Evolutionary conservation across 2,113 vertebrate species (phyloP), one percentile per base, ranked within the genome.

Genomic region (Laterallus jamaicensis): DNA sequence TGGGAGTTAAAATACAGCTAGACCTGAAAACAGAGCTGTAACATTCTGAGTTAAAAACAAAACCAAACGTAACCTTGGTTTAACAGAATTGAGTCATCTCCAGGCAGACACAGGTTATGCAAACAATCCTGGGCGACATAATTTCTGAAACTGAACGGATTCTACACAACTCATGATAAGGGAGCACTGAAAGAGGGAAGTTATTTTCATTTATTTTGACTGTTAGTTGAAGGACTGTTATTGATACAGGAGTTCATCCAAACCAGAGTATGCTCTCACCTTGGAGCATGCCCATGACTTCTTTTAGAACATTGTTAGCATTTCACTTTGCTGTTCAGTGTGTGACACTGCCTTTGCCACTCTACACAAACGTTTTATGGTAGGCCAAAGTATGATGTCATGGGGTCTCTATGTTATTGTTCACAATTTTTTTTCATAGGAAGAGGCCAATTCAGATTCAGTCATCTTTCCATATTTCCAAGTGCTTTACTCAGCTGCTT

Each of bases 1-100:
- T 88, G 74, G 92, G 90, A 95, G 92, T 88, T 92, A 86, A 93
- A 89, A 88, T n/a, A 88, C 24, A 73, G 74, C 77, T 50, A 93
- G 47, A 83, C 20, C 14, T 79, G 60, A 86, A 84, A 94, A 86
- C 20, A 67, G 66, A 91, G 26, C 60, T 71, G 24, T 55, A 60
- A 37, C 35, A 59, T 22, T 82, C 42, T 40, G 66, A 82, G 74
- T 74, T 95, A 91, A 95, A 95, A 93, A 4, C 77, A 66, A 90
- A 93, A 28, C 49, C 58, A 73, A 87, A 39, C n/a, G 62, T 12
- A 84, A 80, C 52, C 32, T 77, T 75, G 32, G 78, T 81, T 95
- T 49, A 88, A 79, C 15, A 86, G 69, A 86, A 66, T 7, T 93
- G 49, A 91, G 40, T 91, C 62, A 91, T 91, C 75, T 84, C 0